Conservation (phyloP, 2,888 invertebrate species). For the Caenorhabditis sp. region DNA sequence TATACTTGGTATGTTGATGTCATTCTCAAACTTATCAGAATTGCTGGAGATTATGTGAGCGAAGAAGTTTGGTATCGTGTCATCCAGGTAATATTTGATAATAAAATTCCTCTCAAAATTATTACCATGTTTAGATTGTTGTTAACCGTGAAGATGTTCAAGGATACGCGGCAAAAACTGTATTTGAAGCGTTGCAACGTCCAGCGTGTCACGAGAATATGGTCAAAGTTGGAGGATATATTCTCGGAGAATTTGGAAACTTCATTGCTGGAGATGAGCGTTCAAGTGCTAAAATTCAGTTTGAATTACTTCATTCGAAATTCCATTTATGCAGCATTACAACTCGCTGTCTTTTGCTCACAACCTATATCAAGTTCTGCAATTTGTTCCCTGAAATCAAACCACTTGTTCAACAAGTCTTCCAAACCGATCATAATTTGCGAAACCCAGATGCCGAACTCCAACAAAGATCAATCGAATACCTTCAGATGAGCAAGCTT, state of each 20-base stretch:
- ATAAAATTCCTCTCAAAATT: no score
- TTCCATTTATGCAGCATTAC: constrained; percentile 96
- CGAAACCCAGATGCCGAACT: constrained; percentile 97
- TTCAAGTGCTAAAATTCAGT: constrained; percentile 93
- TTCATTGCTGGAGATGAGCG: constrained; percentile 97
- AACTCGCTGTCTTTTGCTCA: constrained; percentile 92
- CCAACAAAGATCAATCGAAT: constrained; percentile 97
- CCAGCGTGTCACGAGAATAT: constrained; percentile 99
- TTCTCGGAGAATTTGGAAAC: constrained; percentile 98
- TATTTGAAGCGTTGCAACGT: constrained; percentile 86
- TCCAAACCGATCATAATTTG: constrained; percentile 84
- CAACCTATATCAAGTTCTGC: constrained; percentile 98
- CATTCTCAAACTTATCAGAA: constrained; percentile 95
- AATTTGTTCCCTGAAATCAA: constrained; percentile 99
- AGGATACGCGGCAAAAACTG: constrained; percentile 98
- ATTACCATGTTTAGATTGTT: constrained; percentile 87
- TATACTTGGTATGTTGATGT: constrained; percentile 96
- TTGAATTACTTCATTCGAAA: constrained; percentile 96
- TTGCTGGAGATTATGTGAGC: constrained; percentile 98
- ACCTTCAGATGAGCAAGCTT: constrained; percentile 91
- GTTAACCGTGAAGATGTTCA: constrained; percentile 99
- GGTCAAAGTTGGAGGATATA: constrained; percentile 99
- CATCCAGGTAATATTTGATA: constrained; percentile 80
- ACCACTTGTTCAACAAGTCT: constrained; percentile 85
- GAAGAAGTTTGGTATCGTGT: constrained; percentile 99